These are phyloP conservation scores for Marcusenius ussheri DNA, from an alignment of 2,113 vertebrate genomes.

Conservation along the genomic window DNA sequence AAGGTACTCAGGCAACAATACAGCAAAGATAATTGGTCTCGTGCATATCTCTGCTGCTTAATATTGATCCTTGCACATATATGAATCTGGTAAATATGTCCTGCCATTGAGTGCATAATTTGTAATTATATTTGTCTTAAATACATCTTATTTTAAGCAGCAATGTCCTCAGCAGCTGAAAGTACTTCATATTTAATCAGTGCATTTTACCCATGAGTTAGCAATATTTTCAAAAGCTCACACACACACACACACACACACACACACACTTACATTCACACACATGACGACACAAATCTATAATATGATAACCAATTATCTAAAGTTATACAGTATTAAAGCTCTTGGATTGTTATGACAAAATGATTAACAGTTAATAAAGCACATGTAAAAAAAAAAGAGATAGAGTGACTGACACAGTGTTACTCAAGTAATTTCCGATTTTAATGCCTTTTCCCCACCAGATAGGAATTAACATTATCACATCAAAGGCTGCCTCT, in stretches of 20 bases:
- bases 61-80: background rate
- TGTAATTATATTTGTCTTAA: background rate
- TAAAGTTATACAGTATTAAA: constrained; percentile 37
- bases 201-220: background rate
- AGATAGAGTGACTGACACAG: constrained; percentile 80
- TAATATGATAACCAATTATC: constrained; percentile 1
- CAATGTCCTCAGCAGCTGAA: background rate
- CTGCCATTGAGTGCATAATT: background rate
- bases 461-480: constrained; percentile 86
- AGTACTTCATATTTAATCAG: background rate
- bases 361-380: constrained; percentile 88
- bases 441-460: constrained; percentile 68
- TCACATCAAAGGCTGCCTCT: constrained; percentile 91
- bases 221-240: background rate
- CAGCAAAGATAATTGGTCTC: background rate
- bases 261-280: background rate
- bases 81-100: background rate
- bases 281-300: background rate
- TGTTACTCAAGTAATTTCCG: constrained; percentile 94
- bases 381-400: constrained; percentile 57
- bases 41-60: background rate
- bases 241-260: background rate
- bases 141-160: background rate
- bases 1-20: background rate
- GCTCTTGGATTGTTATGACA: constrained; percentile 75